Conservation (phyloP, 2,797 vertebrate species). For the Lepilemur ruficaudatus region DNA sequence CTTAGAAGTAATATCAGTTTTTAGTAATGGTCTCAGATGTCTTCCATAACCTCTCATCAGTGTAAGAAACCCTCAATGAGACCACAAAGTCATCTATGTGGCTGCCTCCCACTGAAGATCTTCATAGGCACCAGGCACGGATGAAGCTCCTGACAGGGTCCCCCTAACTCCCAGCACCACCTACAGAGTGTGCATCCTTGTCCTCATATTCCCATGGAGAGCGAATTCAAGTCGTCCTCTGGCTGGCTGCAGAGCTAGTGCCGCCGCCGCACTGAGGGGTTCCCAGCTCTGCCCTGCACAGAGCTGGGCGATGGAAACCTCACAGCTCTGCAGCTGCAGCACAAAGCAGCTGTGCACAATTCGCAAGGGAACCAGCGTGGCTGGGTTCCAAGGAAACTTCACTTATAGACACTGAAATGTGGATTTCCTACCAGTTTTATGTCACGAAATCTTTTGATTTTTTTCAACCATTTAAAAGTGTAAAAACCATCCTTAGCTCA, state of each 20-base stretch:
- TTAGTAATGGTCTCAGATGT: background rate
- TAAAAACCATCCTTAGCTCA: background rate
- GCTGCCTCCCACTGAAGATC: background rate
- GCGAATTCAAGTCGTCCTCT: background rate
- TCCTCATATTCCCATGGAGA: background rate
- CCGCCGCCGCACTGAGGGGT: background rate
- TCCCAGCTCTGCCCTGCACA: too few relatives aligned
- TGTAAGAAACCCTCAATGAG: background rate
- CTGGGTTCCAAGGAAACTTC: background rate
- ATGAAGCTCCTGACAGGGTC: background rate
- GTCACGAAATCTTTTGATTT: background rate
- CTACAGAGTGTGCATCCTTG: background rate
- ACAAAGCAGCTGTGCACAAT: background rate
- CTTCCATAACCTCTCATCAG: background rate
- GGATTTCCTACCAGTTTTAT: background rate
- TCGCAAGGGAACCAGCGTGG: background rate
- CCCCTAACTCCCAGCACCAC: background rate
- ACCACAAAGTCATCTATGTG: background rate
- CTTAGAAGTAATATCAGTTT: background rate
- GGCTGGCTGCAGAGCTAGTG: background rate
- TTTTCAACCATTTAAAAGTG: background rate
- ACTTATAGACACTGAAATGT: background rate
- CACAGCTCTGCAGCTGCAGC: too few relatives aligned
- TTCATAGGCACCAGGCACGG: accelerated
- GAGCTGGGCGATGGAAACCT: background rate